phyloP scores from a whole-genome alignment of 2,888 invertebrate genomes.

The Eucriotettix oculatus region DNA sequence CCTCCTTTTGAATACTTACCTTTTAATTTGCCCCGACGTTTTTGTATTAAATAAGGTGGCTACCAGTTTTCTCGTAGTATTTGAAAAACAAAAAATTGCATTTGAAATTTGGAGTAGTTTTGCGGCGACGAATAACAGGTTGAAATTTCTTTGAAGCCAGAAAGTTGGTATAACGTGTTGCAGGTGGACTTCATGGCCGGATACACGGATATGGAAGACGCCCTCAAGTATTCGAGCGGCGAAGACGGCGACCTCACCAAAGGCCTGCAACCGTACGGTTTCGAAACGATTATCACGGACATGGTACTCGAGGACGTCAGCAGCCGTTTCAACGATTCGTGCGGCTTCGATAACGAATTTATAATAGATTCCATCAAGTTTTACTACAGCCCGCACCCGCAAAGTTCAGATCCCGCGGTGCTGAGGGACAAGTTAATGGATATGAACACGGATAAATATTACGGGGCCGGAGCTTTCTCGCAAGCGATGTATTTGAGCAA shows the following conservation, averaged over 20 bases:
- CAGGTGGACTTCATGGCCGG: slow-evolving; percentile 36
- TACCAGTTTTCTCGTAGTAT: too few species aligned
- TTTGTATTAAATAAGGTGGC: too few species aligned
- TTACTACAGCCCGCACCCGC: slow-evolving; percentile 53
- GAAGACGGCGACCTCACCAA: slow-evolving; percentile 18
- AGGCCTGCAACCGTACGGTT: slow-evolving; percentile 26
- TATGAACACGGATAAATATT: slow-evolving; percentile 58
- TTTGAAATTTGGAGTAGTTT: too few species aligned
- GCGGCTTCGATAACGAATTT: slow-evolving; percentile 23
- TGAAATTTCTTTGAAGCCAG: too few species aligned
- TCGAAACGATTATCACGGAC: not conserved
- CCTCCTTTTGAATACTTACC: too few species aligned
- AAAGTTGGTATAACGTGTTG: too few species aligned
- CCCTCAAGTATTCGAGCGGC: slow-evolving; percentile 18
- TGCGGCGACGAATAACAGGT: too few species aligned
- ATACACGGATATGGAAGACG: slow-evolving; percentile 69
- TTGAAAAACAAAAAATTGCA: too few species aligned
- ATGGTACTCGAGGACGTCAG: slow-evolving; percentile 16
- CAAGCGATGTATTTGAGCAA: slow-evolving; percentile 18
- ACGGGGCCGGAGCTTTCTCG: slow-evolving; percentile 50
- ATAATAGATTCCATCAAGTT: slow-evolving; percentile 53
- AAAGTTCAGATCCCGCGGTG: slow-evolving; percentile 39
- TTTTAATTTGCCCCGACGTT: too few species aligned
- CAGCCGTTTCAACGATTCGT: slow-evolving; percentile 33
- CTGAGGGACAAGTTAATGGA: slow-evolving; percentile 49